A percentile compares a stretch with the other conserved stretches of the same genome.
Evolutionary conservation across 1,140 invertebrate genomes (phyloP).

Genomic region (Epicauta chinensis): DNA sequence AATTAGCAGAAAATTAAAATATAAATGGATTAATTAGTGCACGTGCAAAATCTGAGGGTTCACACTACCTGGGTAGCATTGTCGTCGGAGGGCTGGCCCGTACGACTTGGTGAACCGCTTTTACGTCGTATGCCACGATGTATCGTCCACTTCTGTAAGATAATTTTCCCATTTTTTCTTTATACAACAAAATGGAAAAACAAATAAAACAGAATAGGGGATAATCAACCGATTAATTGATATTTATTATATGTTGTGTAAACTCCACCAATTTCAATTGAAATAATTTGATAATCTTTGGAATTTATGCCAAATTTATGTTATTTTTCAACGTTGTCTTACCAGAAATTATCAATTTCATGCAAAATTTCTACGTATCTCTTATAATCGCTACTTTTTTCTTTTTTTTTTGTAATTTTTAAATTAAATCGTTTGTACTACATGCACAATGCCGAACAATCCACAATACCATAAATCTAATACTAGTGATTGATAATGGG

Average conservation of each 20-base stretch:
- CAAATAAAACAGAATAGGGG: not conserved
- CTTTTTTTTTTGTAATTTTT: not conserved
- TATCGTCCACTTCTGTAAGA: slow-evolving; percentile 70
- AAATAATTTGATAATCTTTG: no score
- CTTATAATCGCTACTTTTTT: not conserved
- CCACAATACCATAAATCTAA: no score
- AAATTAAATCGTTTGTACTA: not conserved
- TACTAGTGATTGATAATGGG: no score
- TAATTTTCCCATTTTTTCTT: slow-evolving; percentile 17
- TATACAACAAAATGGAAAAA: no score
- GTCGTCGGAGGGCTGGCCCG: slow-evolving; percentile 34
- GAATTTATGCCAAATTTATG: no score
- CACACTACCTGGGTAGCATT: slow-evolving; percentile 33
- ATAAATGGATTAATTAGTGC: no score
- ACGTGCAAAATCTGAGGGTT: slow-evolving; percentile 11
- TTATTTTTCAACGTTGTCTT: no score
- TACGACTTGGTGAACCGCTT: slow-evolving; percentile 54
- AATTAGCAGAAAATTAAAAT: no score
- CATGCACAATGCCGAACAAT: not conserved
- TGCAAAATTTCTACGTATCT: no score
- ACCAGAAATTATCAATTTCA: no score
- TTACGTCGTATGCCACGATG: slow-evolving; percentile 69
- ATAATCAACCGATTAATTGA: not conserved
- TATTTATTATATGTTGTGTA: no score
- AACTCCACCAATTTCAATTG: no score